Evolutionary conservation across 92 coral and sea anemone species (phyloP), one percentile per base, ranked within the genome.

Genomic region (Virgularia gustaviana): DNA sequence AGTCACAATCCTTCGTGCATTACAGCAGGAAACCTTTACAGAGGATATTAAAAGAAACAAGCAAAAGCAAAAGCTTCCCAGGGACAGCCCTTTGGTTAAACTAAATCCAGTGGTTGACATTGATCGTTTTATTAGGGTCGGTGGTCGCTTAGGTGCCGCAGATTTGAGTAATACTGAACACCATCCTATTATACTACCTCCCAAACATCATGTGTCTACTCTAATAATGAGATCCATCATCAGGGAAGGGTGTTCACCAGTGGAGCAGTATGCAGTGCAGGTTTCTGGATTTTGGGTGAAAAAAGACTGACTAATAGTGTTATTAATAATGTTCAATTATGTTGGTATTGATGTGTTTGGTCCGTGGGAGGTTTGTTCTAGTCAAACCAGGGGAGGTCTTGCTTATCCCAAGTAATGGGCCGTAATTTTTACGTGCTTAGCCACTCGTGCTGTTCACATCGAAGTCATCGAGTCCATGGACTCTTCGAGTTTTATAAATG

Each of bases 191-290:
- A 65, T 65, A 28, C 34, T 45, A 29, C 74, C 74, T 0, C 12
- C 43, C 59, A 25, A 25, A 11, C 58, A 67, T 19, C 77, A 72
- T 28, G 11, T 72, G 10, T 34, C 70, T 33, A 29, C 27, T 65
- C 78, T 56, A 33, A 72, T 55, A 72, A 45, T 35, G 27, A 52
- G 10, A 72, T 58, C 11, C 78, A 61, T 39, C 78, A 76, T 34
- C 78, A 81, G 71, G 72, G 82, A 56, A 55, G 85, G n/a, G 57
- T 30, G n/a, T 44, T 81, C 76, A 81, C 81, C 8, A 80, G 33
- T 22, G 65, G 57, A 2, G 35, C 53, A 23, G 43, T 75, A 16
- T 30, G 78, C 6, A 66, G 81, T 61, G 57, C 54, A 27, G 78
- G 82, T 15, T 39, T 36, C 57, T 81, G 82, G 82, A 66, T 81